Percentiles rank a stretch among this genome's conserved stretches.
phyloP scores from a whole-genome alignment of 2,113 vertebrate species.

The Stercorarius parasiticus region DNA sequence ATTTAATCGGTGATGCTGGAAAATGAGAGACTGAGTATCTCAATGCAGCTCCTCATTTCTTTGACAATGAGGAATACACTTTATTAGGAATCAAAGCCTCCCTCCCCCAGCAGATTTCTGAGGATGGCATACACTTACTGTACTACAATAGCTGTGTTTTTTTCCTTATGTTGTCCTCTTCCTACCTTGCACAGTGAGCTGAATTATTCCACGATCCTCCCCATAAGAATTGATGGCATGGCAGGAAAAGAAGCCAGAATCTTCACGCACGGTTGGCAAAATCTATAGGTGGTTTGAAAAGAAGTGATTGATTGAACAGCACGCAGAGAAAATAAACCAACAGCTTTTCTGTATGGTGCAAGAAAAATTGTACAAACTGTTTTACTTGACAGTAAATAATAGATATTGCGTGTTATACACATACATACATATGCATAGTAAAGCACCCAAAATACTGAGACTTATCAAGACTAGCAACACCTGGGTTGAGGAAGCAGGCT shows the following conservation, averaged over 20 bases:
- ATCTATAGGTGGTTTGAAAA: conserved; percentile 79
- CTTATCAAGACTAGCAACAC: background rate
- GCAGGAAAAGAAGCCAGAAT: conserved; percentile 98
- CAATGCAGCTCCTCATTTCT: background rate
- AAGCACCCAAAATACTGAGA: background rate
- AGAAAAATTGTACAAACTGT: background rate
- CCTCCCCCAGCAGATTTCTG: background rate
- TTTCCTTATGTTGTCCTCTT: background rate
- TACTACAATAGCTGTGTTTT: background rate
- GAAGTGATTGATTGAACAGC: conserved; percentile 14
- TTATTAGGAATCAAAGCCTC: background rate
- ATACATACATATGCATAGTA: background rate
- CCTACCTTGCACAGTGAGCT: conserved; percentile 97
- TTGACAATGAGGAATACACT: background rate
- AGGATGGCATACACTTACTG: background rate
- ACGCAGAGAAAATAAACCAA: background rate
- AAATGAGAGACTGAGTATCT: background rate
- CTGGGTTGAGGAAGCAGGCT: conserved; percentile 11
- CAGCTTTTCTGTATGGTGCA: background rate
- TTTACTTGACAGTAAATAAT: conserved; percentile 4
- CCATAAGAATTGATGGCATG: conserved; percentile 99
- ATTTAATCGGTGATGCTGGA: background rate
- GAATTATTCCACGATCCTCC: conserved; percentile 97
- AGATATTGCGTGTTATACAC: background rate
- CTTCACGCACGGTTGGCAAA: conserved; percentile 94